Evolutionary conservation across 2,888 invertebrate genomes (phyloP).

Genomic region (Choreutis nemorana): DNA sequence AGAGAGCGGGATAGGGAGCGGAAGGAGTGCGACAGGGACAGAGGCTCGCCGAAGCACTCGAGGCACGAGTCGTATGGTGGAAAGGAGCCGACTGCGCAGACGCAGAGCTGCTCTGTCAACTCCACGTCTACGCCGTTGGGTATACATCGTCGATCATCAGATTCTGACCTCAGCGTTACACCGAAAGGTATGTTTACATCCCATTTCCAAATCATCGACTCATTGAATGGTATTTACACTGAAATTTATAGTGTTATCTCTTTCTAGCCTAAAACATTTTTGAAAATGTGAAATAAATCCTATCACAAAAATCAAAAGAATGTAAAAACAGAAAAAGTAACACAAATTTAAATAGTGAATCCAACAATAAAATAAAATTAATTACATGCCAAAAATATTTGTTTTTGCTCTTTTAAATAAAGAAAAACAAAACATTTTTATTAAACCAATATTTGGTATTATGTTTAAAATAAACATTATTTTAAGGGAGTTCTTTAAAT

Average conservation of each 20-base stretch:
- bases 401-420: too few species aligned
- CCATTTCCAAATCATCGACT: constrained; percentile 17
- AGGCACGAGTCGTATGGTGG: constrained; percentile 66
- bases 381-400: too few species aligned
- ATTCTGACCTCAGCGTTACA: constrained; percentile 91
- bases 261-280: not conserved
- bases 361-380: too few species aligned
- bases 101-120: constrained; percentile 41
- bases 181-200: constrained; percentile 78
- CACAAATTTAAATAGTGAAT: too few species aligned
- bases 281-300: not conserved
- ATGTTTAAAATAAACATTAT: too few species aligned
- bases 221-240: too few species aligned
- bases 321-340: too few species aligned
- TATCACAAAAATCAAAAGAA: too few species aligned
- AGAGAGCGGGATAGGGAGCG: constrained; percentile 33
- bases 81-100: constrained; percentile 32
- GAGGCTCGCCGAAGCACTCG: constrained; percentile 54
- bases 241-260: not conserved
- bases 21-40: constrained; percentile 29
- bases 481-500: constrained; percentile 78
- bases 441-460: too few species aligned
- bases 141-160: constrained; percentile 85
- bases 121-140: constrained; percentile 57
- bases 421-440: too few species aligned